Percentiles rank a stretch among this genome's conserved stretches.
phyloP scores from a whole-genome alignment of 2,888 invertebrate genomes.

The Chrysolina haemoptera region DNA sequence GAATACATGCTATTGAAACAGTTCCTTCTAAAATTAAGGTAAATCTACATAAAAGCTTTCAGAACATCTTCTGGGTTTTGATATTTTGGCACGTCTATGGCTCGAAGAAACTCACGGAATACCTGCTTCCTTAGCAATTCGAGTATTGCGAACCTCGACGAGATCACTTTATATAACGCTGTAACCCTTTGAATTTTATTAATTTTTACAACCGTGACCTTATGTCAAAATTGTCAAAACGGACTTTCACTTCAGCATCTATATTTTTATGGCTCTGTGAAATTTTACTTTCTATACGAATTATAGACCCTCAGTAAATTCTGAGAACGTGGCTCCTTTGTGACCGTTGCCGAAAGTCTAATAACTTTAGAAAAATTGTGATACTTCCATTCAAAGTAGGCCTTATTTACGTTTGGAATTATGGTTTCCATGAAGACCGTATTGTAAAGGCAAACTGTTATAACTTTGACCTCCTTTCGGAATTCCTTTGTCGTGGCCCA shows the following conservation, averaged over 20 bases:
- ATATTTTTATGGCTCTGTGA: conserved; percentile 30
- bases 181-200: conserved; percentile 22
- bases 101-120: background rate
- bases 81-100: conserved; percentile 14
- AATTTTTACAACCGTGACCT: conserved; percentile 25
- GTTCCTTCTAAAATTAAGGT: no score
- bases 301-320: conserved; percentile 36
- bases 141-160: conserved; percentile 10
- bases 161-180: conserved; percentile 19
- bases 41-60: background rate
- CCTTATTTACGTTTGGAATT: conserved; percentile 21
- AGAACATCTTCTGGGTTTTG: background rate
- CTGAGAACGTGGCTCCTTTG: conserved; percentile 33
- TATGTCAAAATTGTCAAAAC: conserved; percentile 22
- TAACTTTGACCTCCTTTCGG: conserved; percentile 12
- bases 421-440: conserved; percentile 24
- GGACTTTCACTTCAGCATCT: conserved; percentile 25
- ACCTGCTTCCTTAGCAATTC: conserved; percentile 13
- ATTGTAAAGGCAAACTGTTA: conserved; percentile 1
- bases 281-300: conserved; percentile 28
- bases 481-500: background rate
- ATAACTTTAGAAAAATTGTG: conserved; percentile 30
- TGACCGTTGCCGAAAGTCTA: conserved; percentile 15
- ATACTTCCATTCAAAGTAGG: conserved; percentile 23
- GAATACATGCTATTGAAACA: no score